Conservation (phyloP, 2,888 invertebrate genomes). For the Pteria penguin region DNA sequence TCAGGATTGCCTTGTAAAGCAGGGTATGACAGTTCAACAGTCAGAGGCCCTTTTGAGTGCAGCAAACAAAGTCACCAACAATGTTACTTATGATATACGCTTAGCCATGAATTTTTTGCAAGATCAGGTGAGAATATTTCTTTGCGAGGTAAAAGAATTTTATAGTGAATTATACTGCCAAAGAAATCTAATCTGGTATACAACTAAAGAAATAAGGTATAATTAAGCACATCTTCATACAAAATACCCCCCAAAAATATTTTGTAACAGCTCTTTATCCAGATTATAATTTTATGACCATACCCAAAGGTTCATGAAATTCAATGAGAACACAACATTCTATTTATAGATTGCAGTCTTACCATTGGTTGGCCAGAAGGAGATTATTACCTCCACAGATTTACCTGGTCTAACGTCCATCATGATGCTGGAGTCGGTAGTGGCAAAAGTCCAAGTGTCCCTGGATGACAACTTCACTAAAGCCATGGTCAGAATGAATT, state of each 20-base stretch:
- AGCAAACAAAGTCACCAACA: constrained; percentile 85
- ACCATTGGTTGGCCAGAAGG: constrained; percentile 61
- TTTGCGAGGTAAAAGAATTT: not conserved
- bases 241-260: too few species aligned
- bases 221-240: too few species aligned
- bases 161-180: too few species aligned
- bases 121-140: constrained; percentile 72
- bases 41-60: constrained; percentile 67
- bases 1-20: constrained; percentile 89
- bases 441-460: constrained; percentile 88
- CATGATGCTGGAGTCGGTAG: constrained; percentile 87
- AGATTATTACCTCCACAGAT: constrained; percentile 62
- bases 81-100: constrained; percentile 83
- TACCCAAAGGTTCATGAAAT: too few species aligned
- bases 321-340: too few species aligned
- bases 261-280: too few species aligned
- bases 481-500: constrained; percentile 65
- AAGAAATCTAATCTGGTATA: too few species aligned
- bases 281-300: too few species aligned
- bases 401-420: constrained; percentile 87
- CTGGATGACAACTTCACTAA: constrained; percentile 84
- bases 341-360: constrained; percentile 67
- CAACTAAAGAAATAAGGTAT: too few species aligned
- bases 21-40: constrained; percentile 73
- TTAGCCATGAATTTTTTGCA: constrained; percentile 83